Evolutionary conservation across 2,888 invertebrate species (phyloP), one percentile per base, ranked within the genome.

Genomic region (Linnaemya vulpina): DNA sequence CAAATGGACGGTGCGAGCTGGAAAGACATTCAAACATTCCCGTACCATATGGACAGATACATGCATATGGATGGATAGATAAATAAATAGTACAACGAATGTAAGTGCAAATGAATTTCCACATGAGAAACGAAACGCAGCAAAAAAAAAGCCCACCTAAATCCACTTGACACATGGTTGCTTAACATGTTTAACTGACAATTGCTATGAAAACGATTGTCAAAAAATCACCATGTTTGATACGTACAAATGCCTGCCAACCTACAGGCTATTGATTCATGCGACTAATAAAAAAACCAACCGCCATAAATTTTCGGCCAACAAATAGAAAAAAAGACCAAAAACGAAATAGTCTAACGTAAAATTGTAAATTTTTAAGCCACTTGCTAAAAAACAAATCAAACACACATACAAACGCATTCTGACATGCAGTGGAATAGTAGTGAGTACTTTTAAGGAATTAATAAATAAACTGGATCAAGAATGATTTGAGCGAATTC

Each of bases 181-280:
- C 85, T 85, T 85, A 82, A 85, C 85, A 85, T 85, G 82, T 79
- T 82, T 85, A 85, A 85, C 82, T 85, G 85, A 85, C 85, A 85
- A 85, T 85, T 85, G 85, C 85, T 85, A 85, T 85, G 85, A 85
- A 85, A 85, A 85, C 85, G 85, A 85, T 85, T 85, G 85, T 85
- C 85, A 85, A 82, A 85, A 85, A 85, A 85, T 85, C 85, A 85
- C 82, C 85, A 79, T 82, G 82, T 85, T 85, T 85, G 85, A 85
- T 85, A 85, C 82, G 85, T 85, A 82, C n/a, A n/a, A n/a, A n/a
- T 79, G 85, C 78, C 85, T 85, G 85, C 82, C 82, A 85, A 85
- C 85, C 85, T 85, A 85, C 82, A 78, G 85, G 85, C 82, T 79
- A 85, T 85, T 85, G 85, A 85, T 85, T 85, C 82, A 63, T 78